Base-by-base conservation (phyloP, 2,113 vertebrate genomes). In the Pogona vitticeps region DNA sequence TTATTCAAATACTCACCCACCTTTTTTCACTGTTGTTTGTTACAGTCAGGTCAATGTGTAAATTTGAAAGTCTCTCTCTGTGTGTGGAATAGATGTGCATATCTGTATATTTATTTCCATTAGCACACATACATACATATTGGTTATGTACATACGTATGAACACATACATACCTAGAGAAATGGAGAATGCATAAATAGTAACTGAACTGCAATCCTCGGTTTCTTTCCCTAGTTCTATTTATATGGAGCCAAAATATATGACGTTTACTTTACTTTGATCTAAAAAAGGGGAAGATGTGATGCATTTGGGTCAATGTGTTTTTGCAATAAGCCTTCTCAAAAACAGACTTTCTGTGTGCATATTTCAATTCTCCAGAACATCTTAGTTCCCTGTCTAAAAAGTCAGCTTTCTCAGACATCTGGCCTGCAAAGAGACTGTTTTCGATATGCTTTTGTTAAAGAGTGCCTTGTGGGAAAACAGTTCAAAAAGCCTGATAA, bases 271-370 rank as follows among this genome's bases (percentile, higher is more conserved):
- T 40, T 59, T 31, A 21, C 31, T 75, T 61, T 84, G 36, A n/a
- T 33, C 70, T 91, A 86, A 88, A 92, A 88, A 88, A 84, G 85
- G 86, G 65, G 59, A 89, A 92, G 87, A 90, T 91, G 88, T 91
- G 59, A 23, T 91, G 88, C 91, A 70, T 84, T 76, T 84, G 31
- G n/a, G 6, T 23, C 71, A 63, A 65, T 92, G 52, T 89, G 67
- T 90, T 94, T 90, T 90, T 90, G 89, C 33, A 42, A 85, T 80
- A 28, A 86, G 70, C 71, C 6, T 52, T 23, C n/a, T 77, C 20
- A 13, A 12, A 61, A 87, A 61, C 78, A 73, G 88, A 85, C 26
- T 83, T 8, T 81, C 56, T 10, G 0, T 61, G 46, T 9, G 0
- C 71, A 36, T 0, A 0, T 78, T 88, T 33, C 38, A 89, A 93